Base-by-base conservation (phyloP, 2,113 vertebrate species). In the Gallinago jamesoni region DNA sequence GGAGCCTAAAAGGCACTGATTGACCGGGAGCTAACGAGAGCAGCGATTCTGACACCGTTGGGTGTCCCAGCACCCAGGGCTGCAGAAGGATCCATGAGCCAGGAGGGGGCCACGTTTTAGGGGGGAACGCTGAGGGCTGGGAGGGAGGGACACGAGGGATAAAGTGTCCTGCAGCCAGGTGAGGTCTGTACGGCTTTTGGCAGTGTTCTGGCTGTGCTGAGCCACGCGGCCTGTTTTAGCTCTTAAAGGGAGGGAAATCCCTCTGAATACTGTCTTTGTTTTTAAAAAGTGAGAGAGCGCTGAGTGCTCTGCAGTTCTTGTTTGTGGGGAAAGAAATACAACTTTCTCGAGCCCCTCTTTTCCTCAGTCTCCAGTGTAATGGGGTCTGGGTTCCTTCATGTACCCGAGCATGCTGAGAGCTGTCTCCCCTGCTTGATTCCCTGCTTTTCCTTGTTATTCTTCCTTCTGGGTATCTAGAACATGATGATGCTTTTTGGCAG, bases 331-430 rank as follows among this genome's bases (percentile, higher is more conserved):
- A 15, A 10, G 17, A 62, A 43, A 28, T 3, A 4, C 10, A 17
- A 52, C 63, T 55, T 33, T 57, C 4, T 31, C 1, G 0, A 55
- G 39, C 18, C 45, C 20, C 2, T 15, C 0, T 31, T 53, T 35
- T 50, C 52, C 60, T 72, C 33, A 17, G 28, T 53, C 43, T 66
- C 14, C 50, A 25, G 14, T 2, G 7, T 45, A 17, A 20, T 3
- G 14, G 47, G 23, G 9, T 39, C 59, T 81, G 35, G 53, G 28
- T 28, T 37, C 21, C 53, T 43, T 67, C 28, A 1, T 0, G 7
- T 20, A 14, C 41, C 41, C 41, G 7, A 12, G 23, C 1, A 0
- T 39, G 21, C 35, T 1, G 22, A 45, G 28, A 56, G 31, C 39
- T 60, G 8, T 19, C 12, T 24, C 52, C 60, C 45, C 25, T 19